Evolutionary conservation across 2,888 invertebrate genomes (phyloP).

Genomic region (Ommatoiulus sabulosus): DNA sequence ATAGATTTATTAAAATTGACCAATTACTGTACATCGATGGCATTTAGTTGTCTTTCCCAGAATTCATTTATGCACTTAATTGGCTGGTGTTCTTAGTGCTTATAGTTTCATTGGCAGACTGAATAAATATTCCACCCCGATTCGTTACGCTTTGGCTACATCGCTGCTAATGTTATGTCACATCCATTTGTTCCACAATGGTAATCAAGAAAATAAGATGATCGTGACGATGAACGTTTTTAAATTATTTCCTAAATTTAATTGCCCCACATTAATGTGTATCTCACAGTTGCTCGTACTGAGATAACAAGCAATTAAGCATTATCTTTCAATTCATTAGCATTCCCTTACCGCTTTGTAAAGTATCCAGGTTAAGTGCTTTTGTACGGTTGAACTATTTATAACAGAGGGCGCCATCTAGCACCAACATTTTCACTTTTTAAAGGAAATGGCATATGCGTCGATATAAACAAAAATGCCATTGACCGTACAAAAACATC

Average conservation of each 20-base stretch:
- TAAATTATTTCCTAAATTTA: conserved; percentile 1
- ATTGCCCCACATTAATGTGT: neutral
- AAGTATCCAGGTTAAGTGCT: conserved; percentile 11
- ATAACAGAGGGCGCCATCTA: conserved; percentile 4
- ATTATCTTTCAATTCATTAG: conserved; percentile 7
- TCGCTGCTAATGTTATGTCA: neutral
- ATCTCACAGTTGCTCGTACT: conserved; percentile 13
- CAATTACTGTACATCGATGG: too few species aligned
- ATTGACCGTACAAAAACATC: too few species aligned
- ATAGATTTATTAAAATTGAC: too few species aligned
- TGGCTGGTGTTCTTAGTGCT: too few species aligned
- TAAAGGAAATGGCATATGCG: too few species aligned
- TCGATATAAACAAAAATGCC: too few species aligned
- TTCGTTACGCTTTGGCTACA: neutral
- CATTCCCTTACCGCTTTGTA: neutral
- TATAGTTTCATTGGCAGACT: too few species aligned
- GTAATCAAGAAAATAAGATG: neutral
- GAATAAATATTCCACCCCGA: too few species aligned
- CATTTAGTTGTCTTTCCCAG: too few species aligned
- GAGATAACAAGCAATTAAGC: conserved; percentile 16
- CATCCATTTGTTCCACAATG: conserved; percentile 12
- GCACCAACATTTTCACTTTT: conserved; percentile 8
- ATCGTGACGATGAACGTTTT: neutral
- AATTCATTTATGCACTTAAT: too few species aligned
- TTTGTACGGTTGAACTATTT: conserved; percentile 8